A percentile compares a stretch with the other conserved stretches of the same genome.
These are phyloP conservation scores for Pyrocoelia pectoralis DNA, from an alignment of 2,888 invertebrate genomes.

Conservation along the genomic window DNA sequence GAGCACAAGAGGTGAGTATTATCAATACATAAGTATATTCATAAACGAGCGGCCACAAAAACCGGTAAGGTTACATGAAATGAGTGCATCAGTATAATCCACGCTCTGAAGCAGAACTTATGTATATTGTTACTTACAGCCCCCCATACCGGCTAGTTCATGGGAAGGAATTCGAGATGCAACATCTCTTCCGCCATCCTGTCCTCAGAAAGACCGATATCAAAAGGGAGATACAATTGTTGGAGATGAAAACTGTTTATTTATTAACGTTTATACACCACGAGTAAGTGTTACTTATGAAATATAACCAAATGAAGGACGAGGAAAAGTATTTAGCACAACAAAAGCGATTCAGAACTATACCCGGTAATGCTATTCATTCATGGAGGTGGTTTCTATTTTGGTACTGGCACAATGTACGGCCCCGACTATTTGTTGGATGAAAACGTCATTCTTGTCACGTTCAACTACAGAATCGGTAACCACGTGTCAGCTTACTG, in stretches of 20 bases:
- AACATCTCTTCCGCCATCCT: conserved; percentile 70
- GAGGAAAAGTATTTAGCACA: background rate
- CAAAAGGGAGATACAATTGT: background rate
- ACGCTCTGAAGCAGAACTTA: too few species aligned
- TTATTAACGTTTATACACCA: background rate
- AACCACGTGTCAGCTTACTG: too few species aligned
- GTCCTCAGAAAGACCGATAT: conserved; percentile 68
- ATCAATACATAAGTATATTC: too few species aligned
- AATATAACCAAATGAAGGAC: background rate
- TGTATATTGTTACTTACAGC: conserved; percentile 59
- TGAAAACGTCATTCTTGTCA: conserved; percentile 70
- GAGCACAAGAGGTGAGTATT: too few species aligned
- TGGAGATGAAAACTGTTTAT: conserved; percentile 59
- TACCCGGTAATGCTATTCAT: conserved; percentile 80
- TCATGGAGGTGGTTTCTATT: conserved; percentile 79
- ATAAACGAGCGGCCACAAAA: too few species aligned
- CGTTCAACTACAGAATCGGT: conserved; percentile 36
- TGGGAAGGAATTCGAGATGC: conserved; percentile 74
- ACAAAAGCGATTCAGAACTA: background rate
- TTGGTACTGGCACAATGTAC: conserved; percentile 74
- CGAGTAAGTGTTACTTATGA: background rate
- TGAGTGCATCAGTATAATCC: too few species aligned
- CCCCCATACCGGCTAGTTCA: conserved; percentile 68
- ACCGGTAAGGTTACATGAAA: too few species aligned
- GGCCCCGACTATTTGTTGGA: conserved; percentile 76